Base-by-base conservation (phyloP, 2,888 invertebrate genomes). In the Agriopis marginaria region DNA sequence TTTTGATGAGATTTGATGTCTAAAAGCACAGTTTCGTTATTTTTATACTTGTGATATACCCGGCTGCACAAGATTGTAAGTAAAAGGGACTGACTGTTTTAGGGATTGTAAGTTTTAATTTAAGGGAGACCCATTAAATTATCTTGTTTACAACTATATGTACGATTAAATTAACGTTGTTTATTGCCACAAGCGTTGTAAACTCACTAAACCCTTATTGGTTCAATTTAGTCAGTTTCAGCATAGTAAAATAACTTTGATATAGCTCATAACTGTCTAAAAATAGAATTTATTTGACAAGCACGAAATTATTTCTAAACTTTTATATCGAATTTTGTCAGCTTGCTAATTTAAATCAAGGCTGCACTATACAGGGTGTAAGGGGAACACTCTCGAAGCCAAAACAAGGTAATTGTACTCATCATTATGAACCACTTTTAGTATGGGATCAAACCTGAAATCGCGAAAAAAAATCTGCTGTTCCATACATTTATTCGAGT, bases 201-300 rank as follows among this genome's bases (percentile, higher is more conserved):
- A 51, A 61, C 17, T 51, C 14, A 23, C 49, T 49, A 50, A n/a
- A 44, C 51, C 40, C 10, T 10, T 51, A 39, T 61, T 51, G 44
- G 63, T 49, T 44, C 44, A 44, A 23, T 64, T 58, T 64, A 7
- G 12, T 54, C 60, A 61, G 60, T 54, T 58, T 54, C 12, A 47
- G 53, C 3, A n/a, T 53, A 44, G 53, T 62, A 45, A 62, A 62
- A 53, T 62, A 32, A 62, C 53, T 62, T 62, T 62, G 62, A 62
- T 62, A 42, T 32, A 12, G 12, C 61, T 45, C 61, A 56, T 69
- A 62, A 51, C 50, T 9, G 51, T 62, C 63, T 55, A 60, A 69
- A 65, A 69, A 65, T 63, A 60, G 51, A 69, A 69, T 69, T 69
- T 69, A 65, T 69, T 56, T 56, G 69, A 69, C 69, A 62, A n/a